A percentile compares a stretch with the other conserved stretches of the same genome.
phyloP scores from a whole-genome alignment of 2,113 vertebrate genomes.

The Condylura cristata region DNA sequence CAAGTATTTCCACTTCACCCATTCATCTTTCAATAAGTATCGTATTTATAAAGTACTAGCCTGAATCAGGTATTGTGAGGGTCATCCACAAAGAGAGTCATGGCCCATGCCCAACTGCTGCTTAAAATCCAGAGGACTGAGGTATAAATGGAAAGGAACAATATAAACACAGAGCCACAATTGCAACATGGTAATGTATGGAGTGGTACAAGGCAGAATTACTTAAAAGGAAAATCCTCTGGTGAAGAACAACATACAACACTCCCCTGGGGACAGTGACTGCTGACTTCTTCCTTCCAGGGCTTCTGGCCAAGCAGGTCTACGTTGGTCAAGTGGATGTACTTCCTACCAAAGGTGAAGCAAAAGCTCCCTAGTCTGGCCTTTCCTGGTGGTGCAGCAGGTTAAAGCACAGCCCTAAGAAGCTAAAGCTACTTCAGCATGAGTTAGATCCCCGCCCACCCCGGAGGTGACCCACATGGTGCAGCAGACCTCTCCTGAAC shows the following conservation, averaged over 20 bases:
- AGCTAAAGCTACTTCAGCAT: no score
- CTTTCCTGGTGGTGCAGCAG: no score
- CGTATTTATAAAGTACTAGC: not conserved
- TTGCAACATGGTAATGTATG: not conserved
- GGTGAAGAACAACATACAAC: not conserved
- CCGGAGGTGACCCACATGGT: no score
- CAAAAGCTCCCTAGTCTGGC: not conserved
- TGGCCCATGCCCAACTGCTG: not conserved
- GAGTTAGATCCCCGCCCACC: no score
- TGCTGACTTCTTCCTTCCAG: not conserved
- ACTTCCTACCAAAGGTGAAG: not conserved
- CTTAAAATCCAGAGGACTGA: not conserved
- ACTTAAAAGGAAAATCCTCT: not conserved
- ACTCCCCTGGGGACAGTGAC: not conserved
- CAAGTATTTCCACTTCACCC: not conserved
- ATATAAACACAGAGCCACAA: not conserved
- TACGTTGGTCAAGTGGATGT: not conserved
- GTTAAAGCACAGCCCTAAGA: no score
- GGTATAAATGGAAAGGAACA: not conserved
- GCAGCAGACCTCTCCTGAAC: no score
- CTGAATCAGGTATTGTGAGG: not conserved
- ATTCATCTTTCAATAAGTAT: not conserved
- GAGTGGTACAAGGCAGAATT: not conserved
- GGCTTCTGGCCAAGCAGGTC: not conserved
- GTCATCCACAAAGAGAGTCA: not conserved